A percentile compares a stretch with the other conserved stretches of the same genome.
phyloP scores from a whole-genome alignment of 2,888 invertebrate genomes.

The Noctua pronuba region DNA sequence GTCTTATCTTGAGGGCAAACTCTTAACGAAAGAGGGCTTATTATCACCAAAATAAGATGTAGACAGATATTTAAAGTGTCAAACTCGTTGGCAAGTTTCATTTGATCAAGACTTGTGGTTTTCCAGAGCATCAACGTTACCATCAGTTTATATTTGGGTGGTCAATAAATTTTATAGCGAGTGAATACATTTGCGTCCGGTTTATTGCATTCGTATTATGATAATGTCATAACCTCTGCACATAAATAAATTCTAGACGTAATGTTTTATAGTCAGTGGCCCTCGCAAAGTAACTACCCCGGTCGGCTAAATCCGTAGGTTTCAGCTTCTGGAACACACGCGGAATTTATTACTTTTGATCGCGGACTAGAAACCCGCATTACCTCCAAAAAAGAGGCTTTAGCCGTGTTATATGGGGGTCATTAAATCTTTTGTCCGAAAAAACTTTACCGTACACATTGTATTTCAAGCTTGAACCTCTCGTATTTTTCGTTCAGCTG shows the following conservation, averaged over 20 bases:
- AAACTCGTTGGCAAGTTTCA: constrained; percentile 27
- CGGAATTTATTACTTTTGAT: constrained; percentile 73
- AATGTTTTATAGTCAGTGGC: constrained; percentile 76
- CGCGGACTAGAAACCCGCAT: constrained; percentile 65
- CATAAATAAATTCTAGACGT: constrained; percentile 79
- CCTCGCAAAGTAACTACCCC: constrained; percentile 64
- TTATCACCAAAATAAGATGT: constrained; percentile 38
- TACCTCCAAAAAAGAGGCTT: constrained; percentile 69
- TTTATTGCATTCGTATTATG: constrained; percentile 82
- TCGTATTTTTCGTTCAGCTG: constrained; percentile 47
- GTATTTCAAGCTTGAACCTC: constrained; percentile 58
- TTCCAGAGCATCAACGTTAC: constrained; percentile 38
- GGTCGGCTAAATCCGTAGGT: constrained; percentile 70
- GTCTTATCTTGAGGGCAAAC: constrained; percentile 71
- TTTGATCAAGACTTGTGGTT: constrained; percentile 36
- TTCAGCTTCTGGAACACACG: constrained; percentile 66
- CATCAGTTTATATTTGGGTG: constrained; percentile 64
- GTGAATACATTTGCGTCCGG: constrained; percentile 75
- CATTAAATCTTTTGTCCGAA: constrained; percentile 74
- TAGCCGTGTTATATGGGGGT: constrained; percentile 67
- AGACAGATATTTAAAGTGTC: constrained; percentile 28
- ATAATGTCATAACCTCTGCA: constrained; percentile 79
- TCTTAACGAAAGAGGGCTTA: constrained; percentile 58
- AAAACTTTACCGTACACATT: constrained; percentile 51
- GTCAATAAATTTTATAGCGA: constrained; percentile 76